Conservation (phyloP, 2,888 invertebrate species). For the Cremastinae sp. region DNA sequence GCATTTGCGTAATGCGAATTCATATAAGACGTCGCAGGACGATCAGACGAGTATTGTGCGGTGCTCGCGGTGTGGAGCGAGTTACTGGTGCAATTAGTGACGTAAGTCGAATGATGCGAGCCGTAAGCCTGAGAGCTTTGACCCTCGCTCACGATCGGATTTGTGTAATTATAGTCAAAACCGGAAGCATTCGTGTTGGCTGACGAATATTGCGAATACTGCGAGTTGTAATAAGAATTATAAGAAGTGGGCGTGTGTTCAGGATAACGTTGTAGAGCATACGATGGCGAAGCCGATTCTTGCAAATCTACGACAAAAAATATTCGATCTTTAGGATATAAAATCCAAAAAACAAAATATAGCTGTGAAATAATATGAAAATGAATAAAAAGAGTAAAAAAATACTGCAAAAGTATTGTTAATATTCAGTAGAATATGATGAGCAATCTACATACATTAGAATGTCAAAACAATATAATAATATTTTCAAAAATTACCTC, state of each 20-base stretch:
- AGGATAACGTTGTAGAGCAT: conserved; percentile 72
- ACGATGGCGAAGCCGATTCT: conserved; percentile 75
- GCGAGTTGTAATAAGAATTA: conserved; percentile 74
- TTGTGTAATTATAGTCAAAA: conserved; percentile 77
- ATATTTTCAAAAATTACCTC: conserved; percentile 67
- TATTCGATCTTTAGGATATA: no score
- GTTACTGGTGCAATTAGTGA: conserved; percentile 60
- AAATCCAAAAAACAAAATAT: conserved; percentile 29
- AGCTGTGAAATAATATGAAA: not conserved
- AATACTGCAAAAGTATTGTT: no score
- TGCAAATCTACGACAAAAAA: conserved; percentile 74
- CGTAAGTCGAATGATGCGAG: conserved; percentile 70
- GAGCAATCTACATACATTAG: no score
- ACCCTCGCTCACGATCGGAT: conserved; percentile 60
- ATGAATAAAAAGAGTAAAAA: no score
- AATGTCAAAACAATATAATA: no score
- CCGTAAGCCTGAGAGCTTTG: conserved; percentile 64
- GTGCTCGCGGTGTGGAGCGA: conserved; percentile 67
- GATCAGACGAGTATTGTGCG: conserved; percentile 72
- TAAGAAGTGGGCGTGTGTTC: conserved; percentile 74
- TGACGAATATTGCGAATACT: conserved; percentile 75
- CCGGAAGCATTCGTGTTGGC: conserved; percentile 71
- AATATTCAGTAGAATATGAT: no score
- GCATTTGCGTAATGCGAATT: conserved; percentile 73
- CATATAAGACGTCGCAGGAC: conserved; percentile 69